Evolutionary conservation across 2,113 vertebrate genomes (phyloP), one percentile per base, ranked within the genome.

Genomic region (Pica pica): DNA sequence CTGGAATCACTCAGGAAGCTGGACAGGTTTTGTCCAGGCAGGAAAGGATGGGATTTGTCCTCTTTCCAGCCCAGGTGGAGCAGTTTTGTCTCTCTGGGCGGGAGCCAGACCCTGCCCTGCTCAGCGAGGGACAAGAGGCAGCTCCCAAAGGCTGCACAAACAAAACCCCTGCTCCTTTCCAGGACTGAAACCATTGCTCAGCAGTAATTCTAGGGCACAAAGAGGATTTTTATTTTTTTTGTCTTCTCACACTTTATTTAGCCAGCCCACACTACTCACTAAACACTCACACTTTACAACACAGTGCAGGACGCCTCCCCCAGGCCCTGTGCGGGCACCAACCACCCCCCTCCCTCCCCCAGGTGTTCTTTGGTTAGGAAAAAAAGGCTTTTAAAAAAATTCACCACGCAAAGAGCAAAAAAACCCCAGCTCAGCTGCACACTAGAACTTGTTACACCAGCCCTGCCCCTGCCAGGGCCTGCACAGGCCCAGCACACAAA

Each of bases 331-430:
- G 16, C 0, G 16, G 65, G 13, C 37, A 33, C 28, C 22, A 22
- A 9, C 22, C 28, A 2, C 16, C 55, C 35, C 35, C 24, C 30
- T 7, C 47, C 13, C 14, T 3, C 24, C 6, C 61, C 5, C 3
- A 15, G 5, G 3, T 17, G 5, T 44, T 94, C 93, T 95, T 97
- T 97, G 96, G 95, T 87, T 93, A 87, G 41, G 41, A 80, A 90
- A 83, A 83, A 90, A 75, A 65, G 16, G 35, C 10, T 41, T 83
- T 83, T 41, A 60, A 57, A 73, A 81, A 81, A 67, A 64, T 5
- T 59, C 52, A 50, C n/a, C 28, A 44, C 8, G 31, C 39, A 63
- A 88, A 78, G 1, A 88, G 74, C 50, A 41, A 49, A 79, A 56
- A 42, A 33, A 49, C 1, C n/a, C 30, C 65, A 53, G 55, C 39